Evolutionary conservation across 2,113 vertebrate genomes (phyloP), one percentile per base, ranked within the genome.

Genomic region (Antechinus flavipes): DNA sequence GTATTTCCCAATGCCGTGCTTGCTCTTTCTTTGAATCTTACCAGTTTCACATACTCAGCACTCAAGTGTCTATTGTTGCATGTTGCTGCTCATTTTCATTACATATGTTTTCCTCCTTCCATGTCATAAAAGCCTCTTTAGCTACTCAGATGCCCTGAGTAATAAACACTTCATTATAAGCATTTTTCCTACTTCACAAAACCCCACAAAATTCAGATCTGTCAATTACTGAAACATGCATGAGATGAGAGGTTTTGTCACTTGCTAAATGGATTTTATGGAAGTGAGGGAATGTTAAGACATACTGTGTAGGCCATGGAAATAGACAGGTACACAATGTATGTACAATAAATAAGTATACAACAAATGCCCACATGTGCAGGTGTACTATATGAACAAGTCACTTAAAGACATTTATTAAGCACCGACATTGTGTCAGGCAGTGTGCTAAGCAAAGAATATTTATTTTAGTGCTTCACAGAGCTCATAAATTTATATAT

Each of bases 131-230:
- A 92, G 93, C 95, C 93, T 96, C 61, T 10, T 52, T 53, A 53
- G 68, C 89, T 92, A 91, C 26, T 93, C 93, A 95, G 54, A 95
- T 91, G 53, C 93, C 92, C 50, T 25, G 94, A 93, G 94, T 92
- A 95, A 96, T 94, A 98, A 96, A 96, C 91, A 93, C 95, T 97
- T 96, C 92, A 91, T 96, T 96, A 92, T 49, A 47, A 96, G 96
- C 42, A 90, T 94, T 95, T 96, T 90, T 92, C 93, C 96, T 61
- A 35, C 96, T 92, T 95, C 93, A 95, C 35, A 93, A 93, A 61
- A 95, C n/a, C 61, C 54, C 94, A 55, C 92, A 35, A 10, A 93
- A 96, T 97, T 97, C 91, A 97, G 94, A 92, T 84, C 94, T 50
- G 56, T 92, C 58, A 27, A 91, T 93, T 95, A 91, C n/a, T 55